Evolutionary conservation across 2,797 vertebrate genomes (phyloP).

Genomic region (Esox masquinongy): DNA sequence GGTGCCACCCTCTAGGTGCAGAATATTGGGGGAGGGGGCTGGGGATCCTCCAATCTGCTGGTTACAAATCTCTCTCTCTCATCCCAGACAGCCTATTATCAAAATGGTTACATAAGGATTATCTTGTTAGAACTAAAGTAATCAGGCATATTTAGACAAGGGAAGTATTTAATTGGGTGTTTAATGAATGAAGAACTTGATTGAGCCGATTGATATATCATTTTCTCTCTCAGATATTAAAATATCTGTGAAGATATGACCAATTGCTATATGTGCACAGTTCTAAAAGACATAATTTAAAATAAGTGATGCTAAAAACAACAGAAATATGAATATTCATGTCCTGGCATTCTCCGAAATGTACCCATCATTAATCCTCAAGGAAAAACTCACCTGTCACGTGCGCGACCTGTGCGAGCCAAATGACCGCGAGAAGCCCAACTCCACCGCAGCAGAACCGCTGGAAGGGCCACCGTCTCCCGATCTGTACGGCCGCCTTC

Average conservation of each 20-base stretch:
- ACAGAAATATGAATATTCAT: no score
- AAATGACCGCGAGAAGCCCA: conserved; percentile 71
- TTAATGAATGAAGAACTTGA: background rate
- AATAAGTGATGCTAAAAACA: background rate
- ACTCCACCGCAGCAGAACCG: conserved; percentile 77
- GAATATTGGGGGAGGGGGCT: background rate
- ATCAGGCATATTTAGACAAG: background rate
- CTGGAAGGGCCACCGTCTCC: conserved; percentile 72
- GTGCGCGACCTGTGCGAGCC: conserved; percentile 69
- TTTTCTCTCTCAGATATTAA: background rate
- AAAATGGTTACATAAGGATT: background rate
- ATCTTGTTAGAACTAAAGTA: background rate
- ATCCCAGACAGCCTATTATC: background rate
- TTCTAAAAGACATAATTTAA: background rate
- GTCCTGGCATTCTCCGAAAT: background rate
- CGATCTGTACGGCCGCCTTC: conserved; percentile 59
- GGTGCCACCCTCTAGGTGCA: conserved; percentile 20
- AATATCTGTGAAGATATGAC: background rate
- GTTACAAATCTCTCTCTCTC: background rate
- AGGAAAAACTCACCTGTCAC: conserved; percentile 70
- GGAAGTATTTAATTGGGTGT: background rate
- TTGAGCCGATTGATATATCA: background rate
- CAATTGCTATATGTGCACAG: background rate
- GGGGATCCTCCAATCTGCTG: background rate
- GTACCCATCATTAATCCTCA: background rate